Evolutionary conservation across 2,113 vertebrate species (phyloP).

Genomic region (Stictonetta naevosa): DNA sequence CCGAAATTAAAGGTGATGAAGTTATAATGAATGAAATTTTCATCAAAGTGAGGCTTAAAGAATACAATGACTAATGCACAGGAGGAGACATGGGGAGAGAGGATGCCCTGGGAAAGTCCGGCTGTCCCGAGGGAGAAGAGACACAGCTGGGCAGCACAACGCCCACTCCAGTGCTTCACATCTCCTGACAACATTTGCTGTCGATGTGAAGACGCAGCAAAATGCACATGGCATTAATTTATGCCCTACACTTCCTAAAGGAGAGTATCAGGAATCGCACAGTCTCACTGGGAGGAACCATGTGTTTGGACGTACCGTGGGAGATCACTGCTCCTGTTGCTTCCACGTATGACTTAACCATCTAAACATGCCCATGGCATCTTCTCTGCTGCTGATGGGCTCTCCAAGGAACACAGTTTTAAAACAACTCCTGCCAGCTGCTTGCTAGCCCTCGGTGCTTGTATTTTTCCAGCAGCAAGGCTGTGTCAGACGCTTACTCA

Average conservation of each 20-base stretch:
- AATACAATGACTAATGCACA: background rate
- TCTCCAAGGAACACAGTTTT: background rate
- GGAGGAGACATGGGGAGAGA: background rate
- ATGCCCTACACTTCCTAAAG: background rate
- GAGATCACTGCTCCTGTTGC: background rate
- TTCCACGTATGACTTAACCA: background rate
- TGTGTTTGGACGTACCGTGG: background rate
- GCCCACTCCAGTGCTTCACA: background rate
- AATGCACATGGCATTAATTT: background rate
- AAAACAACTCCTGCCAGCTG: background rate
- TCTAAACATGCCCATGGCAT: background rate
- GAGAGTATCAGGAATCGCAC: background rate
- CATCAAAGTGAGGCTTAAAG: background rate
- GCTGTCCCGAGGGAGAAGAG: background rate
- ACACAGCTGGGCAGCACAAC: background rate
- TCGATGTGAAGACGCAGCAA: background rate
- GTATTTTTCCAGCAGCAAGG: background rate
- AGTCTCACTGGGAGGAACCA: background rate
- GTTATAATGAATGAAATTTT: background rate
- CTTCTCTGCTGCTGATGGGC: background rate
- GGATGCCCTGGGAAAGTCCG: background rate
- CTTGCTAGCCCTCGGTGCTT: background rate
- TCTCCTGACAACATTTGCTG: background rate
- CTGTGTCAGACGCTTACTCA: background rate
- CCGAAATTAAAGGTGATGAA: slow-evolving; percentile 7